Evolutionary conservation across 23 tunicate genomes (phyloP).

Genomic region (Halocynthia aurantium): DNA sequence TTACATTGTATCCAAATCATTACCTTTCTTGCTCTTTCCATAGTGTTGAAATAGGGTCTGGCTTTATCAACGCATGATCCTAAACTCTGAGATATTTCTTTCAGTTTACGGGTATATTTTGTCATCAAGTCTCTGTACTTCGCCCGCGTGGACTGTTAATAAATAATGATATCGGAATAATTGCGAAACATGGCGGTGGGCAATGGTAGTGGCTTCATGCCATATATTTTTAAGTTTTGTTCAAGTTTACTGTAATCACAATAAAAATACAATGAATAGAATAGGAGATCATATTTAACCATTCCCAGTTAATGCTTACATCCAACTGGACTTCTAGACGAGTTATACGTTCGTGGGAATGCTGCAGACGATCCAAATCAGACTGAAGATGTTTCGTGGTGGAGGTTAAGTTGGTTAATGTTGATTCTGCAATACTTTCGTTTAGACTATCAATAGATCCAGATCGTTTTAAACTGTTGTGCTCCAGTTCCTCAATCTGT

Average conservation of each 20-base stretch:
- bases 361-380: conserved; percentile 65
- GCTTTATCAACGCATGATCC: conserved; percentile 73
- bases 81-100: conserved; percentile 58
- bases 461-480: conserved; percentile 5
- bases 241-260: too few relatives aligned
- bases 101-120: conserved; percentile 66
- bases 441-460: conserved; percentile 59
- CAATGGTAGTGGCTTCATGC: too few relatives aligned
- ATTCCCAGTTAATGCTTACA: conserved; percentile 33
- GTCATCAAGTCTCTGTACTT: conserved; percentile 87
- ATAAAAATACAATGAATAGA: too few relatives aligned
- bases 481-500: conserved; percentile 16
- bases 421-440: conserved; percentile 72
- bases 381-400: conserved; percentile 53
- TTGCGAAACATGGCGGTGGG: too few relatives aligned
- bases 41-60: conserved; percentile 88
- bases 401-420: conserved; percentile 46
- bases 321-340: conserved; percentile 65
- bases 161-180: too few relatives aligned
- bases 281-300: too few relatives aligned
- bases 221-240: too few relatives aligned
- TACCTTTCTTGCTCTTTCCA: conserved; percentile 70
- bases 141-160: conserved; percentile 54
- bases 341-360: conserved; percentile 57
- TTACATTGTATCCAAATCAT: neutral